Evolutionary conservation across 2,113 vertebrate genomes (phyloP), one percentile per base, ranked within the genome.

Genomic region (Brachyhypopomus gauderio): DNA sequence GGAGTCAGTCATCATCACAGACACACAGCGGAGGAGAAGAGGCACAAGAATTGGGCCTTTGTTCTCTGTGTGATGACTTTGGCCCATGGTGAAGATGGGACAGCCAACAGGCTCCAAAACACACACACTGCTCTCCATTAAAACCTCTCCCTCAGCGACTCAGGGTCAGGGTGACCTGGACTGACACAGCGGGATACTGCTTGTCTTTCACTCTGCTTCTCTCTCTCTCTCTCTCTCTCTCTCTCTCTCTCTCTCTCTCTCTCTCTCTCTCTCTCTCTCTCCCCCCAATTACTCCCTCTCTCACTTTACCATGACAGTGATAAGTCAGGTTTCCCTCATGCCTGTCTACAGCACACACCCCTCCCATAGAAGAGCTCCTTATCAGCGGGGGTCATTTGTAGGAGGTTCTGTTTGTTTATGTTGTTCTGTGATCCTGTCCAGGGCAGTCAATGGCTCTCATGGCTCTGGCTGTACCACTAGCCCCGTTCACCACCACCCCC

Each of bases 31-130:
- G 36, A 3, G 22, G 11, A 41, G 30, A 56, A 72, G 23, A 11
- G 23, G 5, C 48, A 62, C 72, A 83, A 85, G 73, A 81, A 82
- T 22, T 27, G 59, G 64, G 25, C 78, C 86, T 84, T 80, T 84
- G 84, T 85, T 79, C 86, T 77, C 60, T 48, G 72, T 82, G 72
- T 87, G 84, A 84, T 84, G 72, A 80, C 79, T 82, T 84, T 87
- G 84, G 84, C 84, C 60, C 64, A 45, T 60, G 48, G n/a, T 56
- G 71, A 72, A 52, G 55, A 82, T 63, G 67, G 59, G 67, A 74
- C 63, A 11, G 48, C 36, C 67, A 0, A 80, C 45, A 71, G 64
- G 55, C 79, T 85, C 73, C 70, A 79, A 80, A 78, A 82, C 64
- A 75, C 69, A 77, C 84, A 82, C 60, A 25, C 27, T 48, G 70